Evolutionary conservation across 2,113 vertebrate species (phyloP).

Genomic region (Scalopus aquaticus): DNA sequence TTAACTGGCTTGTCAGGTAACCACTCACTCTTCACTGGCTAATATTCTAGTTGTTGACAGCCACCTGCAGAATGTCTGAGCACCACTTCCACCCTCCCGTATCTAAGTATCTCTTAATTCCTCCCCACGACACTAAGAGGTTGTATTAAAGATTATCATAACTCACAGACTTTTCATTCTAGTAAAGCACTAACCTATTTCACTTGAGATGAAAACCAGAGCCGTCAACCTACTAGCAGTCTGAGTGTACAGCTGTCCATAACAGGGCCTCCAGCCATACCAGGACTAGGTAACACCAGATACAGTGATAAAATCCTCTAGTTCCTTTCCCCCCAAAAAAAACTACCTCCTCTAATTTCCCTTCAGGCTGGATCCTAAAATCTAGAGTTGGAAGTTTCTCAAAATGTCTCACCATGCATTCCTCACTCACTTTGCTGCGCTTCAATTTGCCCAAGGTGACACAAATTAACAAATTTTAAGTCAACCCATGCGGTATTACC

Average conservation of each 20-base stretch:
- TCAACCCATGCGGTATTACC: neutral
- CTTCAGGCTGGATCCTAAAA: neutral
- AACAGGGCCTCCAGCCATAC: neutral
- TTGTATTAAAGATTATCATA: neutral
- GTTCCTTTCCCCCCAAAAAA: fast-evolving
- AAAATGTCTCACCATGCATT: neutral
- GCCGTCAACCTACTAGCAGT: neutral
- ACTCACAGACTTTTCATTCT: neutral
- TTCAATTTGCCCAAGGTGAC: neutral
- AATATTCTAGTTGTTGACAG: neutral
- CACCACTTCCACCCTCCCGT: neutral
- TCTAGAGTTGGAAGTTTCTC: neutral
- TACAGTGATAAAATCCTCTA: neutral
- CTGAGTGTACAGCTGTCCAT: neutral
- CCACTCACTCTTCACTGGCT: neutral
- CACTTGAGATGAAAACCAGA: neutral
- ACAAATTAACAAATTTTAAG: constrained; percentile 37
- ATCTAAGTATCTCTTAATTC: neutral
- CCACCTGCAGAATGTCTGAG: neutral
- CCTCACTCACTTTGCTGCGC: neutral
- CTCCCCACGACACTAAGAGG: neutral
- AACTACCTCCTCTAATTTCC: neutral
- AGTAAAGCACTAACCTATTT: neutral
- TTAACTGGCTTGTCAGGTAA: neutral
- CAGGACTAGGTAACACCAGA: neutral